Evolutionary conservation across 2,113 vertebrate genomes (phyloP), one percentile per base, ranked within the genome.

Genomic region (Phodopus roborovskii): DNA sequence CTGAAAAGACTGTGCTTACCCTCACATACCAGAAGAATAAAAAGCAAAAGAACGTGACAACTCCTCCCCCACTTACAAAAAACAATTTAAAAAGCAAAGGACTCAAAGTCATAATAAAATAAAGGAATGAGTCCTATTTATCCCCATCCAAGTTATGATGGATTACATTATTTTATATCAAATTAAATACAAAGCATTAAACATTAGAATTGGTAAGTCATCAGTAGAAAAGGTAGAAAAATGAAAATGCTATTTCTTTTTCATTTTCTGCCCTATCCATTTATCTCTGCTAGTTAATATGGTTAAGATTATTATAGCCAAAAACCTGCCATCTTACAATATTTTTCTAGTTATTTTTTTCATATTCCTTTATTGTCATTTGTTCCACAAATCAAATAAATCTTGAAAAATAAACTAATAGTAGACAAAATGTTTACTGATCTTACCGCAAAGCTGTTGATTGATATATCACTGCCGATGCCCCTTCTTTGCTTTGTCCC

Each of bases 381-480:
- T 71, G 58, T 66, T 94, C 91, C 42, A 79, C 60, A 83, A 50
- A 73, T 48, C 66, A 5, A 93, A 92, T 78, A 90, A 90, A 85
- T 71, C 42, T 11, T 68, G 33, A 88, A 62, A 83, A 81, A 60
- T 26, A 39, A 74, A 19, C 91, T 75, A 70, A 17, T 10, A 92
- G 71, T 17, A 64, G 1, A 66, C 8, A 68, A 86, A 50, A 68
- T 58, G 2, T 45, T 56, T 50, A 42, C 78, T 94, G 89, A 42
- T 50, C 9, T 81, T 90, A 13, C n/a, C 30, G 81, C 64, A 83
- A 9, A 45, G 68, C 36, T 93, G 33, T n/a, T 64, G 62, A 33
- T n/a, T 64, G 62, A 33, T 78, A 86, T 53, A 22, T 58, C 19
- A 48, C 19, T 20, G 26, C 7, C 53, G 30, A 42, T 48, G n/a